A percentile compares a stretch with the other conserved stretches of the same genome.
These are phyloP conservation scores for Prunella fulvescens DNA, from an alignment of 2,113 vertebrate genomes.

Conservation along the genomic window DNA sequence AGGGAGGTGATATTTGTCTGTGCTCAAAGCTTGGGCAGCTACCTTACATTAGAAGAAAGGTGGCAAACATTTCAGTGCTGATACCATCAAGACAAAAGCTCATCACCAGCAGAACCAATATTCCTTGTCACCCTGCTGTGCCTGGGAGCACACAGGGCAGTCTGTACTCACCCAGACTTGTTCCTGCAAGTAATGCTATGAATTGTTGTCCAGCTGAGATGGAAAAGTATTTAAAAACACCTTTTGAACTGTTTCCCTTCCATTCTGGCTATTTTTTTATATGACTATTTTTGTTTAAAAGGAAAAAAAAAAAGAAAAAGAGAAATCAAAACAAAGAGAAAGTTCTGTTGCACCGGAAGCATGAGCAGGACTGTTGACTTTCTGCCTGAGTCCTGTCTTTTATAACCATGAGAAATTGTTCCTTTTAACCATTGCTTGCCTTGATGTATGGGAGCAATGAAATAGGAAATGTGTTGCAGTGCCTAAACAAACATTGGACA, in stretches of 20 bases:
- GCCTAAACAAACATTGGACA: neutral
- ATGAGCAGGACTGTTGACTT: neutral
- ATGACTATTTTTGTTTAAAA: neutral
- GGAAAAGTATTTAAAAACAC: neutral
- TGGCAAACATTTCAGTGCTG: neutral
- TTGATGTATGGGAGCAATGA: neutral
- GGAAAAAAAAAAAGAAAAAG: neutral
- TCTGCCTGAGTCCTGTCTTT: neutral
- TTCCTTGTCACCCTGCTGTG: neutral
- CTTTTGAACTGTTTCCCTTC: conserved; percentile 10
- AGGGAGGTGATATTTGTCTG: neutral
- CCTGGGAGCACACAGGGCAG: neutral
- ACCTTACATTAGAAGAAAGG: neutral
- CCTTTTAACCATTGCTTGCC: neutral
- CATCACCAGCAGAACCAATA: neutral
- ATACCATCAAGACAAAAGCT: neutral
- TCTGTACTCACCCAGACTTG: neutral
- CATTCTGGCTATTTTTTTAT: neutral
- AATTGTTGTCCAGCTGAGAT: neutral
- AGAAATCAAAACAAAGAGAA: neutral
- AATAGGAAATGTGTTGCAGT: neutral
- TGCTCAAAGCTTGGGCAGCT: neutral
- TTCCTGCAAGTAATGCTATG: neutral
- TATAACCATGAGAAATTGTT: neutral
- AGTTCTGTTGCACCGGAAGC: neutral